Conservation (phyloP, 2,113 vertebrate genomes). For the Ahaetulla prasina region DNA sequence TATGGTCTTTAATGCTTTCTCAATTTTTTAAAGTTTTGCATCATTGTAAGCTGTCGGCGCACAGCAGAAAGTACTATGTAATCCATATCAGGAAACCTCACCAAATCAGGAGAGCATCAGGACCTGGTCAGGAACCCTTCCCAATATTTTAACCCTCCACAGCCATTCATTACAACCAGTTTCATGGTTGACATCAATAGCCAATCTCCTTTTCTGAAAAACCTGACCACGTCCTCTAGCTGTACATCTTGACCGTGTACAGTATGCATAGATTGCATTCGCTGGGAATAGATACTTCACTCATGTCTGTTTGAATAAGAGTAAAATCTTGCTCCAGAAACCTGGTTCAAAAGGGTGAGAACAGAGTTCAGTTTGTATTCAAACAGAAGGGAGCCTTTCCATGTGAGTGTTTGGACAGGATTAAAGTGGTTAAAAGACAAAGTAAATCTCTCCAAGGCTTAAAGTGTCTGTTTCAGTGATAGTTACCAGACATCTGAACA, state of each 20-base stretch:
- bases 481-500: background rate
- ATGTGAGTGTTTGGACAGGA: background rate
- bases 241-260: background rate
- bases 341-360: background rate
- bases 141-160: background rate
- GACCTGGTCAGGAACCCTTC: background rate
- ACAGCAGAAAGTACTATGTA: background rate
- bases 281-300: background rate
- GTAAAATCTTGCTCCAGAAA: background rate
- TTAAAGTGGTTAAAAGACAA: background rate
- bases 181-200: background rate
- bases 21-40: background rate
- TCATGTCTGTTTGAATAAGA: background rate
- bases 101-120: background rate
- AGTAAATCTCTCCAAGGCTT: background rate
- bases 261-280: background rate
- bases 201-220: background rate
- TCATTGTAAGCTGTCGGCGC: background rate
- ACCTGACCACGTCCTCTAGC: background rate
- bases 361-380: background rate
- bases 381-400: background rate
- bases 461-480: background rate
- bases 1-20: background rate
- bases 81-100: background rate
- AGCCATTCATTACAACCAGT: background rate